Evolutionary conservation across 1,140 invertebrate species (phyloP).

Genomic region (Monochamus saltuarius): DNA sequence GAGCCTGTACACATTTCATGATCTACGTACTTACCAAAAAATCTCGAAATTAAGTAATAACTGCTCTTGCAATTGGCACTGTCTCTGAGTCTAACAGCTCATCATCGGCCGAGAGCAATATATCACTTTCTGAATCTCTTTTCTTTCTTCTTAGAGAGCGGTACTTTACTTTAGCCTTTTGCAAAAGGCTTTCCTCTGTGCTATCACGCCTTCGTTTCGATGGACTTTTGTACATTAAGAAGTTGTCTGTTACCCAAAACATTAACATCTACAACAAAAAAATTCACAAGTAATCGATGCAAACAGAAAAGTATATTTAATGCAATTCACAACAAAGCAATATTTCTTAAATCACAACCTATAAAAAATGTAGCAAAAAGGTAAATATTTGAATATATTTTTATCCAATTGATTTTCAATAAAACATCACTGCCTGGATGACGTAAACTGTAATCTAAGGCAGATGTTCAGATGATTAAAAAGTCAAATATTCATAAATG

Average conservation of each 20-base stretch:
- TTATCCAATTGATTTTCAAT: too few relatives aligned
- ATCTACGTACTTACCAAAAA: too few relatives aligned
- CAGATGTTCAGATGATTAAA: too few relatives aligned
- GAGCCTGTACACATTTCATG: too few relatives aligned
- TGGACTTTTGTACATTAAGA: slow-evolving; percentile 63
- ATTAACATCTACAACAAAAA: slow-evolving; percentile 68
- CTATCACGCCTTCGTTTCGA: slow-evolving; percentile 33
- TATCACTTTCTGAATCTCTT: slow-evolving; percentile 57
- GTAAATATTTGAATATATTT: too few relatives aligned
- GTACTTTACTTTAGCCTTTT: slow-evolving; percentile 56
- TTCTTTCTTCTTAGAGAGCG: slow-evolving; percentile 49
- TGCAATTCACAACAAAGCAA: neutral
- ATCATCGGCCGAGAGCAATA: slow-evolving; percentile 52
- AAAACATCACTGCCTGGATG: too few relatives aligned
- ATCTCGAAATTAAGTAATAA: slow-evolving; percentile 1
- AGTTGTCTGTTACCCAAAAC: slow-evolving; percentile 84
- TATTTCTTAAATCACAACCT: too few relatives aligned
- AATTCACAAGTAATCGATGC: neutral
- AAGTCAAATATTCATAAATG: too few relatives aligned
- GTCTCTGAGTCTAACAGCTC: slow-evolving; percentile 32
- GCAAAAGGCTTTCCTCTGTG: slow-evolving; percentile 41
- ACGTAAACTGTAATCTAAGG: too few relatives aligned
- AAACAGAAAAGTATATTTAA: neutral
- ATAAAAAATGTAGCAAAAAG: too few relatives aligned
- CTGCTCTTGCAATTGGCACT: slow-evolving; percentile 22